Base-by-base conservation (phyloP, 2,888 invertebrate genomes). In the Phasia obesa region DNA sequence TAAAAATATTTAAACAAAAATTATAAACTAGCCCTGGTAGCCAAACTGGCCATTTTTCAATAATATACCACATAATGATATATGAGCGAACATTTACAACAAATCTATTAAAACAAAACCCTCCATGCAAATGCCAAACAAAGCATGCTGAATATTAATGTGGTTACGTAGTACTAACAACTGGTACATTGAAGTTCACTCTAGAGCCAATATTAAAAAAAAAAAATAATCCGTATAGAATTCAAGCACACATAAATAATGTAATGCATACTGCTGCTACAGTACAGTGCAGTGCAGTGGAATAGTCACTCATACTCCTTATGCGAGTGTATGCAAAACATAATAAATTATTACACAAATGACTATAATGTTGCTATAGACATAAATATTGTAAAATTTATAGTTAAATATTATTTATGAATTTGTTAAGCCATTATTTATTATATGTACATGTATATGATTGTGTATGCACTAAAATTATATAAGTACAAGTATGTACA, bases 341-440 rank as follows among this genome's bases (percentile, higher is more conserved):
- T 83, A 83, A 83, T 83, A 83, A 83, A 79, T 83, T 83, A 83
- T 83, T 53, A 55, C 78, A 83, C 83, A 83, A 83, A 83, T 83
- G 83, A 83, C 79, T 83, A 75, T 83, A 83, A 83, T 83, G 83
- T 83, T 83, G 75, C 67, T 79, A 75, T 83, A 79, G 83, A 83
- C 79, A 83, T 83, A 83, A 83, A 83, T 83, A 83, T 83, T 83
- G 75, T 79, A 83, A 79, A 83, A 83, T 83, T 83, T 83, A 83
- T 83, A 79, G 83, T 79, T 71, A 79, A 83, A 83, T 83, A 83
- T 83, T 83, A 83, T 83, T 83, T 83, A 83, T 83, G 83, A 83
- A 83, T 79, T 83, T 83, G 83, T 79, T 78, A 83, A 78, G 83
- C 83, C 79, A 79, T 83, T 79, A 83, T 83, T 83, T 83, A 83